phyloP scores from a whole-genome alignment of 2,113 vertebrate species.

The Zosterops lateralis region DNA sequence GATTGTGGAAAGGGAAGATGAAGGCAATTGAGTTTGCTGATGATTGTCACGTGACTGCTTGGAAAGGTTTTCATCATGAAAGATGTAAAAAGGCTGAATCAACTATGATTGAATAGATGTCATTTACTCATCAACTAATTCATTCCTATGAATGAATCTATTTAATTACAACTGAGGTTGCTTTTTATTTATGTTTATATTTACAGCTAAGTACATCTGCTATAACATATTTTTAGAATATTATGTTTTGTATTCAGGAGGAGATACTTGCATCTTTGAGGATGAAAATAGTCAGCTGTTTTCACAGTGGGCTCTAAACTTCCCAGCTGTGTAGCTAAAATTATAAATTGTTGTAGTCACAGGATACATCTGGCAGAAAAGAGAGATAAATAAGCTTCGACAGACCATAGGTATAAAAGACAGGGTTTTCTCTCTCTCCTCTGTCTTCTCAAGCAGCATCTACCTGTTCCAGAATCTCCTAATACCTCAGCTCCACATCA shows the following conservation, averaged over 20 bases:
- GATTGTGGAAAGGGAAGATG: background rate
- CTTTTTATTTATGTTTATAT: conserved; percentile 39
- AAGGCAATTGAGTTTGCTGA: background rate
- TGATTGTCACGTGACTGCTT: background rate
- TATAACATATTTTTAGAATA: conserved; percentile 42
- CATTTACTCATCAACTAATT: conserved; percentile 31
- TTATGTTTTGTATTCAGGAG: background rate
- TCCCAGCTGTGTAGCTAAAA: background rate
- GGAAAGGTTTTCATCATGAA: background rate
- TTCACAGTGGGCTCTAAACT: background rate
- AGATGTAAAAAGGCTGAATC: background rate
- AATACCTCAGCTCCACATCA: background rate
- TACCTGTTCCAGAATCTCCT: background rate
- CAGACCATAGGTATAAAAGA: background rate
- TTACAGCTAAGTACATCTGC: conserved; percentile 20
- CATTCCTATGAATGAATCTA: conserved; percentile 21
- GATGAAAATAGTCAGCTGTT: conserved; percentile 14
- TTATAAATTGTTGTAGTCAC: background rate
- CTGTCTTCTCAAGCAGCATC: background rate
- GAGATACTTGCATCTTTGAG: background rate
- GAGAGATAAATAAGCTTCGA: background rate
- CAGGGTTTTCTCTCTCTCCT: background rate
- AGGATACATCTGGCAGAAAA: background rate
- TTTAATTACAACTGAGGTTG: conserved; percentile 7
- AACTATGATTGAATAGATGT: background rate